These are phyloP conservation scores for Agapornis canus DNA, from an alignment of 2,797 vertebrate genomes.

Conservation along the genomic window DNA sequence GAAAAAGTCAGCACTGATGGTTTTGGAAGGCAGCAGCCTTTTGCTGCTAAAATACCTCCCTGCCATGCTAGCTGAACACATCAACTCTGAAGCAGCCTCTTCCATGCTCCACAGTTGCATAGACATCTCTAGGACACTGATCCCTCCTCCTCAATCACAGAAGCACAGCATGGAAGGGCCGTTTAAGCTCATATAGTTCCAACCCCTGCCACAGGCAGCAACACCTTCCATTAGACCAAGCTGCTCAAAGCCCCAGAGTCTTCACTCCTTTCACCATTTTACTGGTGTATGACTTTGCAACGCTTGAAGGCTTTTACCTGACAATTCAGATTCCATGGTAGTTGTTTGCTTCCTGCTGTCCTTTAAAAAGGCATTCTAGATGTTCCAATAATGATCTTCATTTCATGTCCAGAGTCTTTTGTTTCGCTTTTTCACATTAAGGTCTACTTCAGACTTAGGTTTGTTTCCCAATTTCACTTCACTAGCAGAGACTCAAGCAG, in stretches of 20 bases:
- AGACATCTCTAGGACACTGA: background rate
- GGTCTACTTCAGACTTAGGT: background rate
- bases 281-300: background rate
- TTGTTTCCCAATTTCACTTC: background rate
- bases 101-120: accelerated
- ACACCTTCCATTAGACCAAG: background rate
- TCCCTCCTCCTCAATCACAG: background rate
- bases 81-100: accelerated
- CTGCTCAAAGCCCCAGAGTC: background rate
- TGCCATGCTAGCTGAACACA: accelerated
- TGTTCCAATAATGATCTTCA: background rate
- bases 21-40: background rate
- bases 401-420: background rate
- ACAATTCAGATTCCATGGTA: background rate
- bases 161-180: background rate
- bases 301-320: background rate
- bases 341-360: background rate
- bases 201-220: too few relatives aligned
- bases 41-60: background rate
- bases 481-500: background rate
- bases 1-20: background rate
- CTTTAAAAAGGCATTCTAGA: background rate
- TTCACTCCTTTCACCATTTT: background rate
- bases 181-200: background rate
- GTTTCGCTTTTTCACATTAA: background rate